Evolutionary conservation across 2,888 invertebrate genomes (phyloP).

Genomic region (Eupithecia abbreviata): DNA sequence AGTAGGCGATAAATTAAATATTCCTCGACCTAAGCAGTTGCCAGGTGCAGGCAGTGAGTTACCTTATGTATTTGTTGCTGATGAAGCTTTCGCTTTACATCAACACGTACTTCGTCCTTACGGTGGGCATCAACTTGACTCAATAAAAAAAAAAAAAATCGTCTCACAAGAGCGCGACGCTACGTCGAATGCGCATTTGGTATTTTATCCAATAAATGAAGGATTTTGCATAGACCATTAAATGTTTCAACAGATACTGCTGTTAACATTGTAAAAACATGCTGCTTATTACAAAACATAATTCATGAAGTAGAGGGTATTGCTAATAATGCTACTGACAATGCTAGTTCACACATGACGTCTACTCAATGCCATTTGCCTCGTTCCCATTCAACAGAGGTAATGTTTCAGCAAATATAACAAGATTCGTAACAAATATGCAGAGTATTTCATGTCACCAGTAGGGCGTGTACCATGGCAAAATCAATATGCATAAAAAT

Average conservation of each 20-base stretch:
- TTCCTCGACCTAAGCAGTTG: too few relatives aligned
- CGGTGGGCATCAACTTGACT: too few relatives aligned
- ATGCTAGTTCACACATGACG: constrained; percentile 31
- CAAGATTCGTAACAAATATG: constrained; percentile 38
- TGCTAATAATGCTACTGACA: constrained; percentile 45
- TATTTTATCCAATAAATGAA: constrained; percentile 43
- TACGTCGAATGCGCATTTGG: constrained; percentile 41
- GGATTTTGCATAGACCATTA: constrained; percentile 40
- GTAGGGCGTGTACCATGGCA: constrained; percentile 42
- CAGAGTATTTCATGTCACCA: constrained; percentile 45
- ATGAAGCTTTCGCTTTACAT: too few relatives aligned
- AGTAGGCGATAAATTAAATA: too few relatives aligned
- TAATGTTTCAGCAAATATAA: constrained; percentile 29
- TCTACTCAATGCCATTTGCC: constrained; percentile 44
- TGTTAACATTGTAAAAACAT: constrained; percentile 43
- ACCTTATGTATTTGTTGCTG: too few relatives aligned
- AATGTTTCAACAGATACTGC: constrained; percentile 37
- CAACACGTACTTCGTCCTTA: too few relatives aligned
- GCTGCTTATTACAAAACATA: constrained; percentile 31
- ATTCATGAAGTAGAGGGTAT: constrained; percentile 42
- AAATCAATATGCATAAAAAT: constrained; percentile 36
- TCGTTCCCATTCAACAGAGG: constrained; percentile 28
- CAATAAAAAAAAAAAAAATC: constrained; percentile 16
- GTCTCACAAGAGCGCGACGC: constrained; percentile 31
- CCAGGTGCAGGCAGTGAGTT: too few relatives aligned